phyloP scores from a whole-genome alignment of 2,888 invertebrate genomes.

The Caenorhabditis imperialis region DNA sequence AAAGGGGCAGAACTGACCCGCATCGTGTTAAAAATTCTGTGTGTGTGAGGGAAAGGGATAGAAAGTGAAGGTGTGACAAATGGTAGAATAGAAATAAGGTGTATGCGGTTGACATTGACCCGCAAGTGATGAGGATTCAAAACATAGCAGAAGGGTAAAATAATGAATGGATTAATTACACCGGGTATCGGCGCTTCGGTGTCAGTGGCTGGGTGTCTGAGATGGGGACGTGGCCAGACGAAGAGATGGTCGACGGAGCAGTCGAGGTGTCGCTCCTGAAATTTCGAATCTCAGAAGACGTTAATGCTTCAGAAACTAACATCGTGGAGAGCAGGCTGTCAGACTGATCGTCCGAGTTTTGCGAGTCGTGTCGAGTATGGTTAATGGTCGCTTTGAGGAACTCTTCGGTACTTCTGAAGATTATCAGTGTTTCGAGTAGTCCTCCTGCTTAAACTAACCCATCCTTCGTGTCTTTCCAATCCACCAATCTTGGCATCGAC shows the following conservation, averaged over 20 bases:
- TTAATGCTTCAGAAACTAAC: constrained; percentile 36
- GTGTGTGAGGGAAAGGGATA: constrained; percentile 4
- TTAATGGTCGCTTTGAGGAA: constrained; percentile 31
- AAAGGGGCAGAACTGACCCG: constrained; percentile 38
- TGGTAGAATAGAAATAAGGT: neutral
- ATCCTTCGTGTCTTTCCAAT: constrained; percentile 57
- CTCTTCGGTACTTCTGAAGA: constrained; percentile 38
- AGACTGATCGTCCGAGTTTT: constrained; percentile 59
- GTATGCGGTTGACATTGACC: constrained; percentile 23
- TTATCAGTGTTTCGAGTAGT: neutral
- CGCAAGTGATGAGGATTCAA: constrained; percentile 25
- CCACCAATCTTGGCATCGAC: constrained; percentile 60
- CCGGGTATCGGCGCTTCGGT: constrained; percentile 45
- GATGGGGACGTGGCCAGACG: constrained; percentile 64
- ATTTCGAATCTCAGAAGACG: neutral
- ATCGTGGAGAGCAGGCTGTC: constrained; percentile 66
- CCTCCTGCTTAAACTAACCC: too few species aligned
- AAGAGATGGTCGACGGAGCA: constrained; percentile 60
- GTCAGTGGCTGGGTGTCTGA: constrained; percentile 66
- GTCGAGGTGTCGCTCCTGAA: constrained; percentile 65
- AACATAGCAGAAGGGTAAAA: neutral
- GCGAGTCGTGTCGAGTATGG: constrained; percentile 49
- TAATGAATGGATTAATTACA: constrained; percentile 4
- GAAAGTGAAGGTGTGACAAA: constrained; percentile 11
- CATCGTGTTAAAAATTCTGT: constrained; percentile 31